These are phyloP conservation scores for Pristionchus arcanus DNA, from an alignment of 2,888 invertebrate species.

Conservation along the genomic window DNA sequence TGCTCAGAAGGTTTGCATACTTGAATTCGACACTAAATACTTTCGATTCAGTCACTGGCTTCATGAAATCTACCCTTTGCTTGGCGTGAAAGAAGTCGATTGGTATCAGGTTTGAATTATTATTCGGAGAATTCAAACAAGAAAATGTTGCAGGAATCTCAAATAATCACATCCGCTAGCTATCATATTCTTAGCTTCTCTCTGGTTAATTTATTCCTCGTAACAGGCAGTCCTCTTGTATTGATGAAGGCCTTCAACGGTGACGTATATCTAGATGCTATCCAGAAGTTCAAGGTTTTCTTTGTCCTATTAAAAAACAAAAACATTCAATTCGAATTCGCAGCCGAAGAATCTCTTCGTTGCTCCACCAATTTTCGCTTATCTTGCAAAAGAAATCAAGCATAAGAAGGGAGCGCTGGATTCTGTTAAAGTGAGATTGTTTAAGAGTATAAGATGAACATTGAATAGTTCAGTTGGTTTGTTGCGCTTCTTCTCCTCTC, in stretches of 20 bases:
- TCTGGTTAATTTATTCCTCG: not conserved
- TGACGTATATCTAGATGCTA: not conserved
- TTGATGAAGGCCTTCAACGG: not conserved
- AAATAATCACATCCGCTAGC: not conserved
- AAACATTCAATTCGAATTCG: not conserved
- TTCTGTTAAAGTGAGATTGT: not conserved
- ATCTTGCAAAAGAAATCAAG: not conserved
- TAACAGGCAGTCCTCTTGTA: not conserved
- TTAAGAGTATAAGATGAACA: not conserved
- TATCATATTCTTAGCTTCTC: conserved; percentile 1
- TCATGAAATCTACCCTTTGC: conserved; percentile 11
- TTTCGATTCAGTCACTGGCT: not conserved
- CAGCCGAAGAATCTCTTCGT: not conserved
- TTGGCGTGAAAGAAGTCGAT: not conserved
- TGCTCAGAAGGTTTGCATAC: not conserved
- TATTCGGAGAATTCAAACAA: not conserved
- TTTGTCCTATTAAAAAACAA: not conserved
- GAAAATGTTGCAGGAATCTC: not conserved
- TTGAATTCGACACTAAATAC: not conserved
- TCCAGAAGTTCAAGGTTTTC: not conserved
- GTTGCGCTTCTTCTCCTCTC: not conserved
- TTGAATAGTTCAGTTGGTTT: not conserved
- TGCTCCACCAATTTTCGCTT: not conserved
- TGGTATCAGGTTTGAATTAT: not conserved
- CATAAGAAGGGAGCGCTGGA: not conserved